phyloP scores from a whole-genome alignment of 2,113 vertebrate genomes.

The Forbesichthys papilliferus region DNA sequence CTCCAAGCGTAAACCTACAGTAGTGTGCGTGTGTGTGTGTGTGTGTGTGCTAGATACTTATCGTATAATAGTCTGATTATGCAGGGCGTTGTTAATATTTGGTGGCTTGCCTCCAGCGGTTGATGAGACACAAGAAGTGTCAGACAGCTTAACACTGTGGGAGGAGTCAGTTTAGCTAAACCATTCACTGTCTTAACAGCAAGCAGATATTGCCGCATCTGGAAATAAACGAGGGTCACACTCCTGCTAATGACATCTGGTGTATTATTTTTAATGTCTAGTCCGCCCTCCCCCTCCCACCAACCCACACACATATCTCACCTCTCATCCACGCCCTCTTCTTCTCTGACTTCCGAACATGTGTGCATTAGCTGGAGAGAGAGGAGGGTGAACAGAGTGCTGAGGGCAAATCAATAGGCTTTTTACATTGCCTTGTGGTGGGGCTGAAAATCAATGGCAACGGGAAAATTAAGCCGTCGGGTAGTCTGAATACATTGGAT shows the following conservation, averaged over 20 bases:
- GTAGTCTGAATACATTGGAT: constrained; percentile 69
- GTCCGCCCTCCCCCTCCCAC: not conserved
- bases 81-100: constrained; percentile 14
- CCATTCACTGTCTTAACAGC: no score
- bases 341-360: not conserved
- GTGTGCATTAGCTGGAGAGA: constrained; percentile 46
- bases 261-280: no score
- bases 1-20: constrained; percentile 15
- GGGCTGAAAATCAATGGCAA: constrained; percentile 64
- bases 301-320: not conserved
- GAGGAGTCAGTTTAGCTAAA: not conserved
- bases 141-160: no score
- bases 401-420: constrained; percentile 62
- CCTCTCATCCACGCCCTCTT: not conserved
- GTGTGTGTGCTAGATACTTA: not conserved
- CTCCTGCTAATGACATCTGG: no score
- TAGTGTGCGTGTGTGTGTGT: constrained; percentile 4
- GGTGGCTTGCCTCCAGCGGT: constrained; percentile 5
- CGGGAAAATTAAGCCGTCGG: constrained; percentile 59
- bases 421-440: constrained; percentile 51
- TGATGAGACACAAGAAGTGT: not conserved
- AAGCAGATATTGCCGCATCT: no score
- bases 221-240: no score
- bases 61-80: constrained; percentile 22
- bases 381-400: constrained; percentile 27